Evolutionary conservation across 2,113 vertebrate genomes (phyloP), one percentile per base, ranked within the genome.

Genomic region (Oxyura jamaicensis): DNA sequence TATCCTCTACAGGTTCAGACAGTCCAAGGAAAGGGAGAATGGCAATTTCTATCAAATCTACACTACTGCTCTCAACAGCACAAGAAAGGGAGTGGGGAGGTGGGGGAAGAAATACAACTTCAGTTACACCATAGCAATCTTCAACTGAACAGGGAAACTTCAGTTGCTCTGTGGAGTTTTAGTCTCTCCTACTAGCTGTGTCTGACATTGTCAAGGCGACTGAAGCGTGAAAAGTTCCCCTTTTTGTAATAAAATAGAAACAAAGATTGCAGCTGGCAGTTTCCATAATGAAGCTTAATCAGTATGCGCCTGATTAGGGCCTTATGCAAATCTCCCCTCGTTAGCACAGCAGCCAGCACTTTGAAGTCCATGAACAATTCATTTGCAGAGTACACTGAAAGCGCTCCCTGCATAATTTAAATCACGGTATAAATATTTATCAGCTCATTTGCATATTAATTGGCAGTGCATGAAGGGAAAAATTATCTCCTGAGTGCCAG

Each of bases 241-340:
- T 99, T 98, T 98, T 98, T 98, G 98, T 98, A 99, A 99, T 98
- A 99, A 99, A 99, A 99, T 98, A 99, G 98, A 99, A 99, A 99
- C 98, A 99, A 99, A 99, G 98, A 99, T 99, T 99, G 99, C 99
- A 99, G 99, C 99, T 99, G 99, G 99, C 99, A 98, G 98, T 98
- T 98, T 98, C 99, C 99, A 99, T 99, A 99, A 99, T 99, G 99
- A 99, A 99, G 98, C 98, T 98, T 99, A 99, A 99, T 99, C 99
- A 99, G 99, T 99, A 99, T 99, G 99, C 99, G 98, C 97, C 98
- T 99, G 99, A 99, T 99, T 99, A 99, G 99, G 99, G 98, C 98
- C 98, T 98, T 99, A 99, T 99, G 99, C 99, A 99, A 99, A 99
- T 99, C 98, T 98, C 91, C 97, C 98, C 99, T 99, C 98, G 98